Base-by-base conservation (phyloP, 1,140 invertebrate species). In the Gryon sp. region DNA sequence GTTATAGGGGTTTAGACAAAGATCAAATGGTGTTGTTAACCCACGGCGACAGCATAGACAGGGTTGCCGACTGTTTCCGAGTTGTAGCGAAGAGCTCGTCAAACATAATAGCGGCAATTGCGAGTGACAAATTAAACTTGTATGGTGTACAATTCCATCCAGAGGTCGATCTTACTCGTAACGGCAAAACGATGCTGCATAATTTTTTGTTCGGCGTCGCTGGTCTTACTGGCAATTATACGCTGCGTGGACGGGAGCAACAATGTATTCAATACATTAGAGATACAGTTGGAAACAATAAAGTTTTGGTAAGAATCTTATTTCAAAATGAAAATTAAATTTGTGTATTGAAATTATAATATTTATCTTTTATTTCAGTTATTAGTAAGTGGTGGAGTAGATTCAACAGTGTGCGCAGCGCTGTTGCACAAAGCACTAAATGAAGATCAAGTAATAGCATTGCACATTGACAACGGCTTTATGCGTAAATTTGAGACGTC, bases 131-230 rank as follows among this genome's bases (percentile, higher is more conserved):
- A 82, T 90, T 94, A 82, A 93, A 94, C 43, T 91, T 99, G 19
- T 99, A 98, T 86, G 98, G 98, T 15, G 94, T 99, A 38, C 98
- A 99, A 90, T 99, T 99, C 90, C 98, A 99, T 89, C 97, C 97
- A 0, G 96, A 96, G 90, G 97, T 99, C 32, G 98, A 99, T 89
- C 91, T 99, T 57, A 99, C 98, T 4, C 90, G 92, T 4, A 95
- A 98, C 84, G 98, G 99, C 19, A 94, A 93, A 88, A 90, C 92
- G 63, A 99, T 99, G 92, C 89, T 99, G 68, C 93, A 94, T 28
- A 99, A 99, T 88, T 99, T 99, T 89, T 90, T 99, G 40, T 98
- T 95, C 89, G 95, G 97, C 78, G 93, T 99, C 70, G 93, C 93
- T 79, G 95, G 95, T 12, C 90, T 98, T 57, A 93, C 93, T 28